A percentile compares a stretch with the other conserved stretches of the same genome.
Evolutionary conservation across 1,140 invertebrate genomes (phyloP).

Genomic region (Bombus picipes): DNA sequence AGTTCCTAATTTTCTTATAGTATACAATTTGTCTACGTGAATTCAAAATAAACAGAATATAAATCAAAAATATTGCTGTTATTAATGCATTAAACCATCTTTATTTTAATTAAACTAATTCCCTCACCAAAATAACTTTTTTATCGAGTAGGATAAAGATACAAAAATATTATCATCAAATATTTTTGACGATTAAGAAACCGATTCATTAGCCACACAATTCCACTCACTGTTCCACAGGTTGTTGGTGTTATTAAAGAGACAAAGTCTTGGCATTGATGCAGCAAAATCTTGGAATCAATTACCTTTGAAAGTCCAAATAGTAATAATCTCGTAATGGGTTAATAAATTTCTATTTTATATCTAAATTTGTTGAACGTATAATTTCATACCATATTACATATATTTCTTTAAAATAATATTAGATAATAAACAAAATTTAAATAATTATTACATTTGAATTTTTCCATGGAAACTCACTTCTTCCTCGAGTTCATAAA

Average conservation of each 20-base stretch:
- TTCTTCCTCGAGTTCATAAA: not conserved
- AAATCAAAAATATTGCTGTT: too few species aligned
- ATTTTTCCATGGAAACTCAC: not conserved
- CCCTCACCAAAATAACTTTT: not conserved
- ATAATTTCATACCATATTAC: not conserved
- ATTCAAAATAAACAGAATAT: too few species aligned
- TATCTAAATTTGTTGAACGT: not conserved
- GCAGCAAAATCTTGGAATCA: conserved; percentile 34
- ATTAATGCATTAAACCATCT: too few species aligned
- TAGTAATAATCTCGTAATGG: conserved; percentile 6
- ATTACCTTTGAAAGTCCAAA: conserved; percentile 8
- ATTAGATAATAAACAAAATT: not conserved
- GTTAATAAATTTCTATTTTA: conserved; percentile 6
- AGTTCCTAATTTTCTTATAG: too few species aligned
- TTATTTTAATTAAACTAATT: not conserved
- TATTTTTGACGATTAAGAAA: not conserved
- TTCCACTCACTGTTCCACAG: conserved; percentile 30
- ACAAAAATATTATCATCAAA: not conserved
- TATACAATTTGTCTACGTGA: too few species aligned
- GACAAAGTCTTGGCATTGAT: conserved; percentile 42
- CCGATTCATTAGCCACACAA: not conserved
- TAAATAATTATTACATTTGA: not conserved
- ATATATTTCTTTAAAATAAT: not conserved
- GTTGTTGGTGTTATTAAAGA: conserved; percentile 46
- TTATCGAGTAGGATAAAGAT: not conserved